These are phyloP conservation scores for Tetranychus urticae DNA, from an alignment of 1,140 invertebrate genomes.

Conservation along the genomic window DNA sequence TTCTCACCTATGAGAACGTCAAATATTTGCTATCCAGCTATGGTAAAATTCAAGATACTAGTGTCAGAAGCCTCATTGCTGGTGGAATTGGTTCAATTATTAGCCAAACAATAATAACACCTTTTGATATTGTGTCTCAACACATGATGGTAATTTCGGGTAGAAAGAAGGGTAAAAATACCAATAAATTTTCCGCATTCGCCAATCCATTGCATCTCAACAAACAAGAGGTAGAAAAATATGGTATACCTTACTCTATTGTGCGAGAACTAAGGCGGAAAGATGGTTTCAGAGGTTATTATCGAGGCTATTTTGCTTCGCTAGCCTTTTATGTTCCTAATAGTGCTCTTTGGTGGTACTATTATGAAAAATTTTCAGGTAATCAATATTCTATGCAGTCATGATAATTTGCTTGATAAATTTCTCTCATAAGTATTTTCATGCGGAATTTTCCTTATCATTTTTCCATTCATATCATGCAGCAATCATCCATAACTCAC, in stretches of 20 bases:
- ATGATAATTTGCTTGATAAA: not conserved
- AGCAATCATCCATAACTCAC: slow-evolving; percentile 21
- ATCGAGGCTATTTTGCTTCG: slow-evolving; percentile 74
- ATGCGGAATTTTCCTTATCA: not conserved
- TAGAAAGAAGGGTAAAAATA: not conserved
- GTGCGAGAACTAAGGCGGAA: slow-evolving; percentile 42
- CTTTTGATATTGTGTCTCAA: slow-evolving; percentile 85
- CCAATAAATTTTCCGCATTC: not conserved
- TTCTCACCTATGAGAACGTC: slow-evolving; percentile 80
- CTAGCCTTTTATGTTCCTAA: slow-evolving; percentile 79
- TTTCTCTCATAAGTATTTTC: not conserved
- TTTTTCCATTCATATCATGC: not conserved
- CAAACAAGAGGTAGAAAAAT: not conserved
- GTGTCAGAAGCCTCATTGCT: slow-evolving; percentile 40
- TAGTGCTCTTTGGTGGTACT: slow-evolving; percentile 84
- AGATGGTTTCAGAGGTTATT: slow-evolving; percentile 68
- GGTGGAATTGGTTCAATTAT: slow-evolving; percentile 49
- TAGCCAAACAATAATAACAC: slow-evolving; percentile 82
- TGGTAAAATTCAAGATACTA: slow-evolving; percentile 30
- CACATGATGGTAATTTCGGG: slow-evolving; percentile 60
- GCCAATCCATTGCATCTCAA: slow-evolving; percentile 1
- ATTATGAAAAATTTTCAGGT: slow-evolving; percentile 88
- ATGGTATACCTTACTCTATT: slow-evolving; percentile 35
- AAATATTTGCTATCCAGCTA: slow-evolving; percentile 46
- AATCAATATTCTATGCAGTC: slow-evolving; percentile 10